phyloP scores from a whole-genome alignment of 2,113 vertebrate species.

The Madoqua kirkii region DNA sequence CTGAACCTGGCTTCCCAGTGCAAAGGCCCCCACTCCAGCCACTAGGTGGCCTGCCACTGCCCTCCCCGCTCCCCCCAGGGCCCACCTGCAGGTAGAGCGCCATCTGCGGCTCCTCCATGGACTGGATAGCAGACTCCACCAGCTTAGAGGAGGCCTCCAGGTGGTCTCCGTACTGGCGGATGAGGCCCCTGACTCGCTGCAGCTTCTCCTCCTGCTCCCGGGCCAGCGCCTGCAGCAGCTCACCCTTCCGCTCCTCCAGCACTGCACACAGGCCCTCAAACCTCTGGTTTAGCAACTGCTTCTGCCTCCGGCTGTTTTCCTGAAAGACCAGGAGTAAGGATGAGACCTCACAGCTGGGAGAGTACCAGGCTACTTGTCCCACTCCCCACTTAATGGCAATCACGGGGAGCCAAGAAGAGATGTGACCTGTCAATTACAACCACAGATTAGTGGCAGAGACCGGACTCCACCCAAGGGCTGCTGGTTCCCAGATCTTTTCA shows the following conservation, averaged over 20 bases:
- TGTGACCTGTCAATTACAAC: not conserved
- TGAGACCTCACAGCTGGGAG: not conserved
- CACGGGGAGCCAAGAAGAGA: not conserved
- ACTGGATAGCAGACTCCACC: constrained; percentile 87
- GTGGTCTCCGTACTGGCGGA: constrained; percentile 86
- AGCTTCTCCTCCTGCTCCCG: constrained; percentile 88
- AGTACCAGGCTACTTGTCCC: not conserved
- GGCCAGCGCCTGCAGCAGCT: constrained; percentile 85
- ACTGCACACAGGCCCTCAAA: constrained; percentile 84
- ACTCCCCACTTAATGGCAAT: not conserved
- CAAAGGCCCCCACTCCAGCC: not conserved
- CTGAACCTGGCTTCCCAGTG: not conserved
- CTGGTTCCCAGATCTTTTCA: not conserved
- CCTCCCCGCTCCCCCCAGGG: fast-evolving
- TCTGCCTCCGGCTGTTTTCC: constrained; percentile 87
- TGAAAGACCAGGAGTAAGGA: constrained; percentile 54
- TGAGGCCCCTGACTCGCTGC: constrained; percentile 82
- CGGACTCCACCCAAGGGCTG: not conserved
- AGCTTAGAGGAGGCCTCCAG: constrained; percentile 88
- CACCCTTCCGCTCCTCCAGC: constrained; percentile 91
- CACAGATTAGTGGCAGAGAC: not conserved
- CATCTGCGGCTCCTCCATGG: constrained; percentile 91
- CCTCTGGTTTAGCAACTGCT: constrained; percentile 83
- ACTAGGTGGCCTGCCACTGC: fast-evolving
- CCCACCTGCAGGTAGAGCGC: constrained; percentile 89